A percentile compares a stretch with the other conserved stretches of the same genome.
phyloP scores from a whole-genome alignment of 2,888 invertebrate genomes.

The Oscheius myriophilus region DNA sequence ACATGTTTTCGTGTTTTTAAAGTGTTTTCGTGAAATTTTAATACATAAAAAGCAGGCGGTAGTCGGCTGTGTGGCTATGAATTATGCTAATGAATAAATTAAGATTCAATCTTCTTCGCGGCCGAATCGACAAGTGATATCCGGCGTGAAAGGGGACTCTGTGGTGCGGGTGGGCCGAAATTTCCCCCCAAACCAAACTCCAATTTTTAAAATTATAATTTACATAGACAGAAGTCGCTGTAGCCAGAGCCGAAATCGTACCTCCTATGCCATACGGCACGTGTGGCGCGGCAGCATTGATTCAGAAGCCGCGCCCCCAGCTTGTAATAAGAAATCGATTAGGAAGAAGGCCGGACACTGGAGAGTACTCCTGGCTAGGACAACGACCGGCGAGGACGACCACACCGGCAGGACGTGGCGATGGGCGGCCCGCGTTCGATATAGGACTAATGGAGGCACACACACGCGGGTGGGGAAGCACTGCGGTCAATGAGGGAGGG shows the following conservation, averaged over 20 bases:
- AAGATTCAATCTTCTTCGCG: too few species aligned
- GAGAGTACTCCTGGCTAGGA: neutral
- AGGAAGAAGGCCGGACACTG: neutral
- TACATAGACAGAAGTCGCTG: too few species aligned
- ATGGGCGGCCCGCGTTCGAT: slow-evolving; percentile 23
- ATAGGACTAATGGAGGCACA: slow-evolving; percentile 31
- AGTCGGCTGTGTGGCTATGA: too few species aligned
- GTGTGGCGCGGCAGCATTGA: slow-evolving; percentile 28
- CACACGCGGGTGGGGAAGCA: slow-evolving; percentile 22
- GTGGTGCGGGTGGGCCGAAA: too few species aligned
- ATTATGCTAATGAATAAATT: too few species aligned
- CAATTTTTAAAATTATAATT: too few species aligned
- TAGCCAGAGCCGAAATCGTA: slow-evolving; percentile 2
- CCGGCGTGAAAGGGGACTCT: too few species aligned
- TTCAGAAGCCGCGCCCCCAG: slow-evolving; percentile 31
- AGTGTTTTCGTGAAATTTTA: too few species aligned
- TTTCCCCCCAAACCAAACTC: too few species aligned
- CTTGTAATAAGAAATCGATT: slow-evolving; percentile 29
- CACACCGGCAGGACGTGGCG: neutral
- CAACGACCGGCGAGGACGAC: neutral
- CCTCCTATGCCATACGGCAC: slow-evolving; percentile 27
- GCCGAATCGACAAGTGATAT: too few species aligned
- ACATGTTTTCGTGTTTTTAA: too few species aligned
- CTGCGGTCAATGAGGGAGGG: slow-evolving; percentile 28
- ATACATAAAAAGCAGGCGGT: too few species aligned